These are phyloP conservation scores for Aphis gossypii DNA, from an alignment of 1,140 invertebrate species.

Conservation along the genomic window DNA sequence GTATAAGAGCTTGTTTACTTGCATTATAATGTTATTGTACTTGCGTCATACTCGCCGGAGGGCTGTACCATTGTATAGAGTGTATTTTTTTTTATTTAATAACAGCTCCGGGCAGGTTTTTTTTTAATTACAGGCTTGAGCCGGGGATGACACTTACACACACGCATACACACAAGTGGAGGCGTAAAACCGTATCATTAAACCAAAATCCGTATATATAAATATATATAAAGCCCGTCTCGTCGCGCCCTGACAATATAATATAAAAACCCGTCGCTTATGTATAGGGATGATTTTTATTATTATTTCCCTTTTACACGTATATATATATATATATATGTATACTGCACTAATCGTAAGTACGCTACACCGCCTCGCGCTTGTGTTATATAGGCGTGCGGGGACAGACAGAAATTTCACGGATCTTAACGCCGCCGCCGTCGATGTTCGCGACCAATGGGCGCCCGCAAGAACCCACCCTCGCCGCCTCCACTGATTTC, in stretches of 20 bases:
- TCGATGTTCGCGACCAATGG: constrained; percentile 73
- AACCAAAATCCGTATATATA: constrained; percentile 24
- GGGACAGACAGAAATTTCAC: constrained; percentile 36
- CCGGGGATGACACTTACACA: not conserved
- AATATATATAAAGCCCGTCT: not conserved
- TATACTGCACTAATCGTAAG: not conserved
- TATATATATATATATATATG: not conserved
- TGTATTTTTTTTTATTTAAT: constrained; percentile 24
- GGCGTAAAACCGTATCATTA: constrained; percentile 55
- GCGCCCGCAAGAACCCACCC: constrained; percentile 64
- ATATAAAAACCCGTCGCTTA: not conserved
- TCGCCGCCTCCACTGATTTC: constrained; percentile 64
- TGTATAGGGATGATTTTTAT: constrained; percentile 47
- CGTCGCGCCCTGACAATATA: constrained; percentile 39
- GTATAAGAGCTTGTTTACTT: not conserved
- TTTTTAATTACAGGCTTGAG: constrained; percentile 40
- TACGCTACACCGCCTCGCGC: not conserved
- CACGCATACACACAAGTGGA: not conserved
- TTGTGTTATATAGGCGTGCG: not conserved
- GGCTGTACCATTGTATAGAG: constrained; percentile 8
- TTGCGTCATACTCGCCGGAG: not conserved
- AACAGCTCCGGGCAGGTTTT: constrained; percentile 25
- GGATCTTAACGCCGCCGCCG: constrained; percentile 21
- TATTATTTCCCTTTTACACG: constrained; percentile 18
- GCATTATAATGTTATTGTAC: not conserved